Base-by-base conservation (phyloP, 1,140 invertebrate genomes). In the Drosophila repletoides region DNA sequence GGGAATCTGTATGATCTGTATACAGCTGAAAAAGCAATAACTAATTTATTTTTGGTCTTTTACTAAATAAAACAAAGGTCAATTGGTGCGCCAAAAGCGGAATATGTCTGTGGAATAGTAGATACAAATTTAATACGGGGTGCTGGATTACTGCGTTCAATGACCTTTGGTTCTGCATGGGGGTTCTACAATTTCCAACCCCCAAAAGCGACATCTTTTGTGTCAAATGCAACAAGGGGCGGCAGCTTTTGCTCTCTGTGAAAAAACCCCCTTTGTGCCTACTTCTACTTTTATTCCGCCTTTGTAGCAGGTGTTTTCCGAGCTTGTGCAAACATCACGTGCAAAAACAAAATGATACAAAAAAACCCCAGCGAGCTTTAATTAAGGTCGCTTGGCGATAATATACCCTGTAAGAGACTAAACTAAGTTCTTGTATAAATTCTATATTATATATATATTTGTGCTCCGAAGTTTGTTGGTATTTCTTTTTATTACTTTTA, bases 251-350 rank as follows among this genome's bases (percentile, higher is more conserved):
- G 45, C 58, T 53, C 40, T 46, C 40, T 31, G 26, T n/a, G 28
- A n/a, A 28, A 7, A 22, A 3, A 15, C 7, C 38, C 31, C 15
- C 14, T 43, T 21, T 24, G 10, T 31, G 36, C 6, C 5, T 15
- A 12, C 38, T n/a, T 36, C 15, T 41, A n/a, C 5, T 49, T 49
- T 21, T 29, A 14, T 49, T 15, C 5, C 36, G 31, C 49, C 49
- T 56, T 22, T 38, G 59, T 15, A 40, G 40, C 75, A 79, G 76
- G 70, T 79, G 76, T 59, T 43, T 22, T 17, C 26, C 22, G 6
- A 48, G 51, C 17, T 19, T 45, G 33, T 52, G 29, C 51, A 36
- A 58, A 41, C 53, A 80, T 79, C 76, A 79, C 76, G 76, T 79
- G 76, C 76, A 63, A 71, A 80, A 53, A 34, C 41, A 71, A 28